Conservation (phyloP, 2,888 invertebrate species). For the Drosophila mimetica region DNA sequence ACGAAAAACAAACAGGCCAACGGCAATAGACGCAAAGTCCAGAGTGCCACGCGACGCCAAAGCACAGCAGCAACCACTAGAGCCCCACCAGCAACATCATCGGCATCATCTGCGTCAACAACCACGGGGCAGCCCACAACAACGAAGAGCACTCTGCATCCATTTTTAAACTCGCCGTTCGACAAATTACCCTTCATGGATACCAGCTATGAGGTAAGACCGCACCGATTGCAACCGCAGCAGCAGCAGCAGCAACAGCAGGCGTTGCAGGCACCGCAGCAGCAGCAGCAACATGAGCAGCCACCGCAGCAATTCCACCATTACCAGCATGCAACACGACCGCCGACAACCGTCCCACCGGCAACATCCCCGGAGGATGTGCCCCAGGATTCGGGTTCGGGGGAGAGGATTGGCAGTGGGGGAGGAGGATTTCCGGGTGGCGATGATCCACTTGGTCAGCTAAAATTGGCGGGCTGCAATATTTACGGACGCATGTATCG, state of each 20-base stretch:
- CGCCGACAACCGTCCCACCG: conserved; percentile 26
- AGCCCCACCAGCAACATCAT: conserved; percentile 38
- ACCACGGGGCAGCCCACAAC: conserved; percentile 31
- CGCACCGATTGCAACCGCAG: conserved; percentile 63
- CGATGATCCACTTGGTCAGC: conserved; percentile 85
- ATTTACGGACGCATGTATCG: conserved; percentile 95
- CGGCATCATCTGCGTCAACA: conserved; percentile 31
- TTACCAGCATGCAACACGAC: conserved; percentile 71
- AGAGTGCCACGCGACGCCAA: conserved; percentile 51
- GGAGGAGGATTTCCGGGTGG: conserved; percentile 9
- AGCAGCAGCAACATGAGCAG: conserved; percentile 40
- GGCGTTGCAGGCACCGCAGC: conserved; percentile 14
- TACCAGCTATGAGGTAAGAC: conserved; percentile 81
- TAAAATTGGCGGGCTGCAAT: conserved; percentile 94
- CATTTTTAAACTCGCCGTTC: conserved; percentile 82
- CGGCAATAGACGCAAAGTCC: conserved; percentile 55
- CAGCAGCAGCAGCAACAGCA: conserved; percentile 53
- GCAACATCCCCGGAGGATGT: conserved; percentile 6
- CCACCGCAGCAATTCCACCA: conserved; percentile 70
- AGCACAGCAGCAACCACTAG: conserved; percentile 23
- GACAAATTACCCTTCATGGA: conserved; percentile 83
- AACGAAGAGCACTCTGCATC: conserved; percentile 64
- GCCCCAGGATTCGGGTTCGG: not conserved
- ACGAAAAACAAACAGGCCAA: conserved; percentile 49
- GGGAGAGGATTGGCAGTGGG: conserved; percentile 1